These are phyloP conservation scores for Drosophila anceps DNA, from an alignment of 2,888 invertebrate species.

Conservation along the genomic window DNA sequence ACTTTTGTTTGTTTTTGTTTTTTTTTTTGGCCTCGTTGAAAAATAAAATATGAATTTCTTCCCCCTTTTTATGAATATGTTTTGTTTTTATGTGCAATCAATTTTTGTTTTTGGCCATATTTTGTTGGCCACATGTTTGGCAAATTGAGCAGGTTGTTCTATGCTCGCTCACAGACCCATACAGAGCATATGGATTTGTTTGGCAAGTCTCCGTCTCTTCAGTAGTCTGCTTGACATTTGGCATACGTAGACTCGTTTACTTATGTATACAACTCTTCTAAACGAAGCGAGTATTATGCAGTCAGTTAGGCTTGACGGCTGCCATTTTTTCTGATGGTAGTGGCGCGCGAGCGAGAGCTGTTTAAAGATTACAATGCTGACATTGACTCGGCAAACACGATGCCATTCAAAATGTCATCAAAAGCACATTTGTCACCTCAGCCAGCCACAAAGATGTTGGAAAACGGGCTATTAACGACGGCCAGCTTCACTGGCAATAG, in stretches of 20 bases:
- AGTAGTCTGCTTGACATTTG: not conserved
- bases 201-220: not conserved
- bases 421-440: slow-evolving; percentile 68
- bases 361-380: slow-evolving; percentile 18
- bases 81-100: slow-evolving; percentile 37
- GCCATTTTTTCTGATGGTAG: slow-evolving; percentile 21
- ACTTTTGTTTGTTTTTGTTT: slow-evolving; percentile 14
- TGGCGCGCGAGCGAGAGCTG: not conserved
- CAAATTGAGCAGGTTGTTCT: slow-evolving; percentile 21
- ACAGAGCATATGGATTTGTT: not conserved
- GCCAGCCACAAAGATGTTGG: slow-evolving; percentile 1
- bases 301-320: not conserved
- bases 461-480: not conserved
- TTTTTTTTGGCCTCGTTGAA: slow-evolving; percentile 24
- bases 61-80: slow-evolving; percentile 9
- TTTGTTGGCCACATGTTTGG: slow-evolving; percentile 24
- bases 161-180: not conserved
- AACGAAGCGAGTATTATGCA: not conserved
- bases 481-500: not conserved
- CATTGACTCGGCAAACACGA: slow-evolving; percentile 2
- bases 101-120: slow-evolving; percentile 19
- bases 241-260: not conserved
- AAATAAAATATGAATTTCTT: slow-evolving; percentile 12
- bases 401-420: slow-evolving; percentile 69
- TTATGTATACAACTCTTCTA: not conserved